phyloP scores from a whole-genome alignment of 2,888 invertebrate genomes.

The Dicranocentrus wangi region DNA sequence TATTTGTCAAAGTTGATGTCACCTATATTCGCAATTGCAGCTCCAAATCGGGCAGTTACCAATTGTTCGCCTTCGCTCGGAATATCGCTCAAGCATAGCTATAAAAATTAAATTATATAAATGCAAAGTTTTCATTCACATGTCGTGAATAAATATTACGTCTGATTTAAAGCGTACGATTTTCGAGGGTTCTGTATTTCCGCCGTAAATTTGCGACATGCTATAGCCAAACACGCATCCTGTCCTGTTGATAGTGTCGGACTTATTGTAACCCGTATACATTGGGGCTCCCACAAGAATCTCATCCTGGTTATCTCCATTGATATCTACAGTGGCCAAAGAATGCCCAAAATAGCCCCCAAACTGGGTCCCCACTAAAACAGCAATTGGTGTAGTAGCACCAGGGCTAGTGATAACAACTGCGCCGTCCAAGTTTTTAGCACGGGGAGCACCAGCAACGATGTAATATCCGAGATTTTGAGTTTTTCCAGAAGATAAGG shows the following conservation, averaged over 20 bases:
- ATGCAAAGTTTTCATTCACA: too few species aligned
- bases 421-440: constrained; percentile 1
- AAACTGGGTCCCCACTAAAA: constrained; percentile 10
- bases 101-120: too few species aligned
- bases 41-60: constrained; percentile 59
- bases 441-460: constrained; percentile 62
- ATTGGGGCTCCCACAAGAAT: constrained; percentile 64
- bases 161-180: too few species aligned
- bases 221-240: not conserved
- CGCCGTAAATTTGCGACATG: too few species aligned
- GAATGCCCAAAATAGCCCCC: constrained; percentile 67
- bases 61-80: not conserved
- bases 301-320: constrained; percentile 60
- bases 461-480: not conserved
- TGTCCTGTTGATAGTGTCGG: not conserved
- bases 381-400: not conserved
- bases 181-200: too few species aligned
- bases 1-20: constrained; percentile 55
- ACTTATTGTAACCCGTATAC: not conserved
- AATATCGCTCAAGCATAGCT: not conserved
- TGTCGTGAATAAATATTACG: too few species aligned
- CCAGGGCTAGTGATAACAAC: constrained; percentile 1
- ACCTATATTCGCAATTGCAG: constrained; percentile 63
- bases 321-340: constrained; percentile 54
- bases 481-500: constrained; percentile 49